Evolutionary conservation across 2,797 vertebrate genomes (phyloP).

Genomic region (Rhinophrynus dorsalis): DNA sequence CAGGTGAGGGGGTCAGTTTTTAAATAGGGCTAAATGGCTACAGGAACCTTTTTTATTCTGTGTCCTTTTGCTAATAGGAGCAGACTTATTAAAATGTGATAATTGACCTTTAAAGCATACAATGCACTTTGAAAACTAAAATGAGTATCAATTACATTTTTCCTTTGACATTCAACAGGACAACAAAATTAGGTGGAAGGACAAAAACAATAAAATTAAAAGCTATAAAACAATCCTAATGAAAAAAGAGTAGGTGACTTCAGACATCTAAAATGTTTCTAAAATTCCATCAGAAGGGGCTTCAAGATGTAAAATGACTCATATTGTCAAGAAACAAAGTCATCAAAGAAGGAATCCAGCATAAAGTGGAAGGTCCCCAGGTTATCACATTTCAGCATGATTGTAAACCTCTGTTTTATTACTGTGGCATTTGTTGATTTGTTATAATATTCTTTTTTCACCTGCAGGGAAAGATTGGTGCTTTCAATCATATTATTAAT

Average conservation of each 20-base stretch:
- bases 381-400: not conserved
- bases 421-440: slow-evolving; percentile 39
- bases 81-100: no score
- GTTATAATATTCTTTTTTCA: slow-evolving; percentile 23
- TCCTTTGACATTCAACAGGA: no score
- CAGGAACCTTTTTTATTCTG: no score
- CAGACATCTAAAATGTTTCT: not conserved
- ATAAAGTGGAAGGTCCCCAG: not conserved
- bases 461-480: slow-evolving; percentile 20
- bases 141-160: no score
- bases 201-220: not conserved
- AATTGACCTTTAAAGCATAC: no score
- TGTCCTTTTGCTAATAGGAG: no score
- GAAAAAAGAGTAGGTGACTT: not conserved
- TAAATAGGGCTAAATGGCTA: no score
- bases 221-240: no score
- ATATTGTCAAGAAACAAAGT: not conserved
- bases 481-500: slow-evolving; percentile 46
- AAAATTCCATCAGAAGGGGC: not conserved
- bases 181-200: no score
- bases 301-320: not conserved
- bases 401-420: slow-evolving; percentile 33
- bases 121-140: no score
- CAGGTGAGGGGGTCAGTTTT: no score
- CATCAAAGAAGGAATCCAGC: not conserved